phyloP scores from a whole-genome alignment of 2,888 invertebrate genomes.

The Notodonta dromedarius region DNA sequence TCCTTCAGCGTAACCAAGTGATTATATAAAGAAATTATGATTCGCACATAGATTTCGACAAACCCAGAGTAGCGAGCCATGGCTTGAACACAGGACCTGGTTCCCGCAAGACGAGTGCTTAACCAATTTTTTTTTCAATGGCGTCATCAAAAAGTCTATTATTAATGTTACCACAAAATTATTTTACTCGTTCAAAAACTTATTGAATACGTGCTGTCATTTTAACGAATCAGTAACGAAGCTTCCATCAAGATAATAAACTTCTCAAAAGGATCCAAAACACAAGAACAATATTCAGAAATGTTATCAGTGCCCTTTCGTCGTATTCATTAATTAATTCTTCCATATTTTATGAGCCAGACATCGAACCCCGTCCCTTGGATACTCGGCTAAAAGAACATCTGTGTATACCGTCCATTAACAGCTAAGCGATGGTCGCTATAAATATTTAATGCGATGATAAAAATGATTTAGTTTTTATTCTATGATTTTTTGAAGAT shows the following conservation, averaged over 20 bases:
- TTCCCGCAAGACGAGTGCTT: no score
- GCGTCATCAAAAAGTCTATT: no score
- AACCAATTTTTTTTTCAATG: no score
- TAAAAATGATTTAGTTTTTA: not conserved
- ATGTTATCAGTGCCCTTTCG: constrained; percentile 39
- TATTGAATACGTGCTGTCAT: not conserved
- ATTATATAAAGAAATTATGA: no score
- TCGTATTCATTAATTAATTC: constrained; percentile 69
- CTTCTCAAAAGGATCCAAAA: constrained; percentile 11
- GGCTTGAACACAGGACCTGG: no score
- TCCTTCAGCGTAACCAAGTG: no score
- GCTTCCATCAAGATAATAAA: constrained; percentile 2
- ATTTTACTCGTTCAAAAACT: no score
- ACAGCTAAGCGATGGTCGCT: not conserved
- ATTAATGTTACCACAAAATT: no score
- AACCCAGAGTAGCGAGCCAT: no score
- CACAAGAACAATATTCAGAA: constrained; percentile 40
- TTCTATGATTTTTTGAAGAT: not conserved
- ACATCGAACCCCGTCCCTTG: constrained; percentile 46
- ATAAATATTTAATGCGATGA: not conserved
- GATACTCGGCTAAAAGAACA: constrained; percentile 18
- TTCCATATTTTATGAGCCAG: constrained; percentile 59
- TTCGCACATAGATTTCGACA: no score
- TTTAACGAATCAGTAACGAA: not conserved
- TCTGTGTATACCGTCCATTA: not conserved